A percentile compares a stretch with the other conserved stretches of the same genome.
Evolutionary conservation across 1,140 invertebrate genomes (phyloP).

Genomic region (Ceratosolen solmsi): DNA sequence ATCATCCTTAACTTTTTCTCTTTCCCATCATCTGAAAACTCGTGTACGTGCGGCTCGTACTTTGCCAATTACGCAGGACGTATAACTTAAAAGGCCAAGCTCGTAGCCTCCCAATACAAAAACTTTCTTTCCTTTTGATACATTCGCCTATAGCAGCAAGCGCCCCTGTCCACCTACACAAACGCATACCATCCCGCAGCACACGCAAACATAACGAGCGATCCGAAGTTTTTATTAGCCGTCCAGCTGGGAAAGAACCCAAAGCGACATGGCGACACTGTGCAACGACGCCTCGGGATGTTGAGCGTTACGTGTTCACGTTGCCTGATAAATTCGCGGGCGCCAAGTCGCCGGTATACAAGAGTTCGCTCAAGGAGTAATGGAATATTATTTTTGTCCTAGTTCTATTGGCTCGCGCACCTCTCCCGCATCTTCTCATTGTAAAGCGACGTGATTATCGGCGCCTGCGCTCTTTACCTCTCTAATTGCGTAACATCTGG

Average conservation of each 20-base stretch:
- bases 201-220: background rate
- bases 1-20: conserved; percentile 30
- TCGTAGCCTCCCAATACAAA: conserved; percentile 31
- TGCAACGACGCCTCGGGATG: background rate
- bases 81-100: conserved; percentile 45
- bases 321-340: conserved; percentile 34
- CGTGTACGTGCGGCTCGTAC: conserved; percentile 36
- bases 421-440: background rate
- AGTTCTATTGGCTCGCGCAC: background rate
- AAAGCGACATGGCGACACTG: conserved; percentile 17
- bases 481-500: background rate
- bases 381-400: conserved; percentile 10
- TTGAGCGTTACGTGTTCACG: conserved; percentile 22
- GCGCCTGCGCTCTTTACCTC: background rate
- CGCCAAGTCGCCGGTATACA: conserved; percentile 25
- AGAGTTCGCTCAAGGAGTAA: background rate
- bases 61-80: conserved; percentile 47
- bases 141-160: background rate
- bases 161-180: background rate
- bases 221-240: conserved; percentile 38
- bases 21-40: background rate
- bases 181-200: background rate
- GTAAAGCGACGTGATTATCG: background rate
- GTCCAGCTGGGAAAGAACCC: conserved; percentile 10
- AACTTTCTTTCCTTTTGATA: conserved; percentile 34